Conservation (phyloP, 2,797 vertebrate species). For the Hozukius guyotensis region DNA sequence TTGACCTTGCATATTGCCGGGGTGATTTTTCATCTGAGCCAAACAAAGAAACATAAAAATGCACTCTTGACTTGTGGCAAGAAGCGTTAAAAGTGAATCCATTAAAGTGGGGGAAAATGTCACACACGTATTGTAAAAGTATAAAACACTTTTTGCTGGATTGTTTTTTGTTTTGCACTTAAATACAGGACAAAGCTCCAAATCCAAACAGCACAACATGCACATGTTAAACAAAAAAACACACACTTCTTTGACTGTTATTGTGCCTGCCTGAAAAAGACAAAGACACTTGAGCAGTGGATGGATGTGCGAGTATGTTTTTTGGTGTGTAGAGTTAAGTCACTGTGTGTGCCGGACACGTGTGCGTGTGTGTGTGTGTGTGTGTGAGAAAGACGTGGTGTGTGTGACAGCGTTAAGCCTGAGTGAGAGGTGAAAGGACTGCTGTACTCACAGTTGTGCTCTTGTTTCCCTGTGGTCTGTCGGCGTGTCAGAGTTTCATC, state of each 20-base stretch:
- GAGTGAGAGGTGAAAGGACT: slow-evolving; percentile 72
- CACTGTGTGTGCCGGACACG: slow-evolving; percentile 46
- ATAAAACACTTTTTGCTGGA: neutral
- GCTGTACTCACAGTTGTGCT: slow-evolving; percentile 82
- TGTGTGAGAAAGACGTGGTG: slow-evolving; percentile 27
- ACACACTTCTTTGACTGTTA: slow-evolving; percentile 18
- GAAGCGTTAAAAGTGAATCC: neutral
- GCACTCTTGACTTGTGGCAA: slow-evolving; percentile 1
- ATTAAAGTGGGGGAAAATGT: neutral
- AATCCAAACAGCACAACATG: slow-evolving; percentile 1
- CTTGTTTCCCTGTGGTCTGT: slow-evolving; percentile 76
- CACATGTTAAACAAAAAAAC: neutral
- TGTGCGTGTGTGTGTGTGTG: slow-evolving; percentile 20
- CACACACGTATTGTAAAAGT: slow-evolving; percentile 4
- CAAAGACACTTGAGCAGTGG: slow-evolving; percentile 48
- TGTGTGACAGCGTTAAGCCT: slow-evolving; percentile 66
- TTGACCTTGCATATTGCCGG: slow-evolving; percentile 55
- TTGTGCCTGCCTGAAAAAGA: slow-evolving; percentile 22
- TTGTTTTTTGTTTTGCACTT: slow-evolving; percentile 5
- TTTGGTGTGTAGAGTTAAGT: slow-evolving; percentile 40
- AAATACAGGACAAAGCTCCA: neutral
- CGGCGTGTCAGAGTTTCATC: slow-evolving; percentile 81
- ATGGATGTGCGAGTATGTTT: slow-evolving; percentile 13
- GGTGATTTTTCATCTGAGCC: slow-evolving; percentile 17
- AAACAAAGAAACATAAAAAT: slow-evolving; percentile 26